Percentiles rank a stretch among this genome's conserved stretches.
Conservation (phyloP, 2,888 invertebrate species). For the Morpho achilles region DNA sequence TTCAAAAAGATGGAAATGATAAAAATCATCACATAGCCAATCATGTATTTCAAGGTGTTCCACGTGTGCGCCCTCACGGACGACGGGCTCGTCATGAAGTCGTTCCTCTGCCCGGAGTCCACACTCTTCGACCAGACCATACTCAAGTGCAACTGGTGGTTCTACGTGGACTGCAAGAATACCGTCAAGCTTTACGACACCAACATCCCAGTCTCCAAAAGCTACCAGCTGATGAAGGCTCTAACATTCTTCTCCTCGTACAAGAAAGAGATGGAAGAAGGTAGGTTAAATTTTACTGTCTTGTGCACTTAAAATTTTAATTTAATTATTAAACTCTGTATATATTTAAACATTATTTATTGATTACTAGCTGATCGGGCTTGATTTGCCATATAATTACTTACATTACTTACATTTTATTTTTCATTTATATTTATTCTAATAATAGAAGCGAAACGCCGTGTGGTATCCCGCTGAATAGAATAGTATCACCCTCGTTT, state of each 20-base stretch:
- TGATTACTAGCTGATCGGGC: too few species aligned
- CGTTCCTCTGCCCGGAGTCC: slow-evolving; percentile 93
- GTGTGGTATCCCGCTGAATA: too few species aligned
- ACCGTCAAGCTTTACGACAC: slow-evolving; percentile 91
- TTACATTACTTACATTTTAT: too few species aligned
- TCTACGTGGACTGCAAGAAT: slow-evolving; percentile 93
- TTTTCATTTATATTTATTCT: too few species aligned
- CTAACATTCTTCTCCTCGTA: slow-evolving; percentile 93
- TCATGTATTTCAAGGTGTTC: slow-evolving; percentile 83
- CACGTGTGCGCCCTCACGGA: slow-evolving; percentile 94
- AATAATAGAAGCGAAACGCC: too few species aligned
- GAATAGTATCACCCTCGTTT: too few species aligned
- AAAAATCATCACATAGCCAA: too few species aligned
- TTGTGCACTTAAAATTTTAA: too few species aligned
- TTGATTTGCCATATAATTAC: too few species aligned
- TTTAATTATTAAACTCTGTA: too few species aligned
- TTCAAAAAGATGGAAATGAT: too few species aligned
- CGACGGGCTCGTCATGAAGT: slow-evolving; percentile 93
- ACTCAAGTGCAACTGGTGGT: slow-evolving; percentile 96
- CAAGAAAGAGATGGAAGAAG: slow-evolving; percentile 81
- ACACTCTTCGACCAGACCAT: slow-evolving; percentile 95
- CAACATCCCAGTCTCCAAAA: slow-evolving; percentile 94
- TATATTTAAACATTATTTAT: too few species aligned
- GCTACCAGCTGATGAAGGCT: slow-evolving; percentile 94
- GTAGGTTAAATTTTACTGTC: slow-evolving; percentile 27